A percentile compares a stretch with the other conserved stretches of the same genome.
phyloP scores from a whole-genome alignment of 1,140 invertebrate species.

The Bathynomus jamesi region DNA sequence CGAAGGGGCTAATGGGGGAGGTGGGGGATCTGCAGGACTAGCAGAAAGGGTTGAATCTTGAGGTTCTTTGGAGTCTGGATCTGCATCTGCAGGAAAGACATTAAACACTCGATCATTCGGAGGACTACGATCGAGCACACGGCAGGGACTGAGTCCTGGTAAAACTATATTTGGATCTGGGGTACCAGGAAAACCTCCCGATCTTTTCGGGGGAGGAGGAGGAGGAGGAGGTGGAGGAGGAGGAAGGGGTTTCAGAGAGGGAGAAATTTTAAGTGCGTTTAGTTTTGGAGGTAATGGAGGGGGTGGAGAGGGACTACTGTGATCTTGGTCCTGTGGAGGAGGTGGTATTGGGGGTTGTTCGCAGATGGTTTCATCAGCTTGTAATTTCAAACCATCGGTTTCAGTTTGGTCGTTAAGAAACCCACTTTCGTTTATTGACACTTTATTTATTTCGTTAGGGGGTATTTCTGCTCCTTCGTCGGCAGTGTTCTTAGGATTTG shows the following conservation, averaged over 20 bases:
- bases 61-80: neutral
- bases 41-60: neutral
- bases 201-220: neutral
- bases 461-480: neutral
- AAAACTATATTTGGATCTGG: neutral
- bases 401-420: neutral
- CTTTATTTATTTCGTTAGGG: too few relatives aligned
- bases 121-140: neutral
- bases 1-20: neutral
- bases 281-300: conserved; percentile 19
- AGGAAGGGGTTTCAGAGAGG: neutral
- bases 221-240: conserved; percentile 13
- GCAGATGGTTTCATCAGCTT: too few relatives aligned
- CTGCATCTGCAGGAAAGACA: neutral
- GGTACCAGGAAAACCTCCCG: neutral
- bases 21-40: neutral
- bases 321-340: conserved; percentile 4
- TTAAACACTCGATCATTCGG: neutral
- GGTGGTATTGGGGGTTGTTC: too few relatives aligned
- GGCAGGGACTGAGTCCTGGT: neutral
- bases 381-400: too few relatives aligned
- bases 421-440: neutral
- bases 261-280: conserved; percentile 8
- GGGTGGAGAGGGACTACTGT: conserved; percentile 1
- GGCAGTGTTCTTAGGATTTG: neutral